A percentile compares a stretch with the other conserved stretches of the same genome.
Evolutionary conservation across 2,888 invertebrate genomes (phyloP).

Genomic region (Lasioglossum oenotherae): DNA sequence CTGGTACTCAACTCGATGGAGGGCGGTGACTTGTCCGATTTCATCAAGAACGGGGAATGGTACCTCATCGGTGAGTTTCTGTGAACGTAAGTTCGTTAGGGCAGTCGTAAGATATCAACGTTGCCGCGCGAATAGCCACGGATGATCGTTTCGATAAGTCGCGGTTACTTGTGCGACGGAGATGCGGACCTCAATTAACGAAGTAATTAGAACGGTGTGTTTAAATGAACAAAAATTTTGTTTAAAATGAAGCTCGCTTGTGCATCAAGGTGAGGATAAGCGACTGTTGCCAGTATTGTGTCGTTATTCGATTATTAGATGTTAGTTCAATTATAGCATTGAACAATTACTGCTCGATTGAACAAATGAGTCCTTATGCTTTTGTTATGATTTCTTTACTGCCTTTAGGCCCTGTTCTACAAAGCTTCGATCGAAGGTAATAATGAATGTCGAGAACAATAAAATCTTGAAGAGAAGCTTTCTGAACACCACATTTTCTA

Average conservation of each 20-base stretch:
- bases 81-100: constrained; percentile 42
- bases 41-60: constrained; percentile 99
- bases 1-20: constrained; percentile 96
- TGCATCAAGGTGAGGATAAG: neutral
- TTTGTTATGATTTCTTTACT: neutral
- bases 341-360: neutral
- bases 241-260: neutral
- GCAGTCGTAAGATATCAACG: constrained; percentile 30
- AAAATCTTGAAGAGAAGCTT: neutral
- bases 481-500: neutral
- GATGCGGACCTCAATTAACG: neutral
- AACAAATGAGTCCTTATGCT: neutral
- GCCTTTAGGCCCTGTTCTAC: neutral
- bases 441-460: neutral
- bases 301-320: too few relatives aligned
- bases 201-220: neutral
- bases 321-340: neutral
- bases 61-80: constrained; percentile 95
- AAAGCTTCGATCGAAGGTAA: neutral
- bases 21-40: constrained; percentile 98
- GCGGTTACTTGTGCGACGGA: neutral
- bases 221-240: neutral
- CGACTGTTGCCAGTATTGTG: too few relatives aligned
- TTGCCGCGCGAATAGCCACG: neutral
- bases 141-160: neutral